These are phyloP conservation scores for Brachionus angularis DNA, from an alignment of 1,140 invertebrate species.

Conservation along the genomic window DNA sequence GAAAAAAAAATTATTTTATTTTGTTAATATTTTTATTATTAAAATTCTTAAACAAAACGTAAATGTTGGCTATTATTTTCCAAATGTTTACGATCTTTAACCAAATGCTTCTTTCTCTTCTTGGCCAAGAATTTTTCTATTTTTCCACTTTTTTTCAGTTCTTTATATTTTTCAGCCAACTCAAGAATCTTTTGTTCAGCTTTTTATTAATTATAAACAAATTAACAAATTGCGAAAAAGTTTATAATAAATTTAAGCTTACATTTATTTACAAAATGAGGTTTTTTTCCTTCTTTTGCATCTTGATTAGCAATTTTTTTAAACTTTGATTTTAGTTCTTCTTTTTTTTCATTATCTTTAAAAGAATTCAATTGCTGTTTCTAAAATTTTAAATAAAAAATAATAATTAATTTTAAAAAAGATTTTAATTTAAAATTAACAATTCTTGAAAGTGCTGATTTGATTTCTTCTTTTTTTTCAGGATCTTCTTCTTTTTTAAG, in stretches of 20 bases:
- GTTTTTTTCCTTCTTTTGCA: constrained; percentile 65
- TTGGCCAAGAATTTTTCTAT: constrained; percentile 71
- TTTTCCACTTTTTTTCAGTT: constrained; percentile 68
- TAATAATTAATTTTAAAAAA: not conserved
- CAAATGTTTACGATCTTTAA: constrained; percentile 52
- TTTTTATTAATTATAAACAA: too few species aligned
- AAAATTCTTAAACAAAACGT: constrained; percentile 39
- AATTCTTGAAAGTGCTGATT: constrained; percentile 68
- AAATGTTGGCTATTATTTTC: not conserved
- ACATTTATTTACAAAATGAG: constrained; percentile 75
- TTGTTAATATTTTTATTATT: too few species aligned
- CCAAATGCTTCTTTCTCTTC: constrained; percentile 65
- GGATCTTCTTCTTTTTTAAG: constrained; percentile 65
- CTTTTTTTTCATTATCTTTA: constrained; percentile 62
- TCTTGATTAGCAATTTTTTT: constrained; percentile 63
- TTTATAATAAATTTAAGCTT: constrained; percentile 55
- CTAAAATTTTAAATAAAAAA: constrained; percentile 51
- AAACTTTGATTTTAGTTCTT: constrained; percentile 61
- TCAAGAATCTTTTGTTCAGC: constrained; percentile 67
- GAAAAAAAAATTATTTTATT: too few species aligned
- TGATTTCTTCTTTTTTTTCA: constrained; percentile 66
- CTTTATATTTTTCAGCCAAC: constrained; percentile 69
- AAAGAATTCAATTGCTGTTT: constrained; percentile 68
- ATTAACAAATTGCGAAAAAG: too few species aligned
- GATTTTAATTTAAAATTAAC: constrained; percentile 51